A percentile compares a stretch with the other conserved stretches of the same genome.
These are phyloP conservation scores for Mormyrus iriodes DNA, from an alignment of 2,113 vertebrate genomes.

Conservation along the genomic window DNA sequence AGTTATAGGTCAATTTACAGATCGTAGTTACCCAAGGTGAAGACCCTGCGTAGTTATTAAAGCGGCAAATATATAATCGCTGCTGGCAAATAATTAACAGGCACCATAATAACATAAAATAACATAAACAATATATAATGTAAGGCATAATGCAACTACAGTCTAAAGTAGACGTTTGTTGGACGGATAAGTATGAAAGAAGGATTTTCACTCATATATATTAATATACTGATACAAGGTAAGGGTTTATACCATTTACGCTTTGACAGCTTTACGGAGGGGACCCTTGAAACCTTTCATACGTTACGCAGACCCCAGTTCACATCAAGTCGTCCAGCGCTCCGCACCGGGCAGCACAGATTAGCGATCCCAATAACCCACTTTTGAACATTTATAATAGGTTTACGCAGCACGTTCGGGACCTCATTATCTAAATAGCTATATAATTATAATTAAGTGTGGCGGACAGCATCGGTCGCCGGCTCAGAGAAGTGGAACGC, in stretches of 20 bases:
- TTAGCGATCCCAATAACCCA: not conserved
- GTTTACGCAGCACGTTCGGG: not conserved
- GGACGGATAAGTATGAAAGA: not conserved
- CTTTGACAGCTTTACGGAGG: not conserved
- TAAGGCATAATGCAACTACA: not conserved
- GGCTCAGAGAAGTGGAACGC: not conserved
- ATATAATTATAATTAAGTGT: not conserved
- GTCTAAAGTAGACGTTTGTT: not conserved
- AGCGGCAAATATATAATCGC: not conserved
- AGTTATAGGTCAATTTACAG: not conserved
- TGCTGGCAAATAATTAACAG: not conserved
- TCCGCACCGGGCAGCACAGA: not conserved
- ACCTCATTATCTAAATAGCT: not conserved
- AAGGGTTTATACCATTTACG: not conserved
- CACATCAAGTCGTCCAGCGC: not conserved
- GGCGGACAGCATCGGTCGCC: not conserved
- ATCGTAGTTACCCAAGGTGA: slow-evolving; percentile 1
- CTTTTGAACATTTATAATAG: not conserved
- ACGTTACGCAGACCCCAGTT: not conserved
- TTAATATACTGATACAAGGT: not conserved
- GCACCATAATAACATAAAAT: not conserved
- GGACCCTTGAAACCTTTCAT: not conserved
- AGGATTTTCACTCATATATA: not conserved
- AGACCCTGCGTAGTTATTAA: not conserved
- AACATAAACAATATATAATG: not conserved